Base-by-base conservation (phyloP, 2,797 vertebrate species). In the Neosalanx taihuensis region DNA sequence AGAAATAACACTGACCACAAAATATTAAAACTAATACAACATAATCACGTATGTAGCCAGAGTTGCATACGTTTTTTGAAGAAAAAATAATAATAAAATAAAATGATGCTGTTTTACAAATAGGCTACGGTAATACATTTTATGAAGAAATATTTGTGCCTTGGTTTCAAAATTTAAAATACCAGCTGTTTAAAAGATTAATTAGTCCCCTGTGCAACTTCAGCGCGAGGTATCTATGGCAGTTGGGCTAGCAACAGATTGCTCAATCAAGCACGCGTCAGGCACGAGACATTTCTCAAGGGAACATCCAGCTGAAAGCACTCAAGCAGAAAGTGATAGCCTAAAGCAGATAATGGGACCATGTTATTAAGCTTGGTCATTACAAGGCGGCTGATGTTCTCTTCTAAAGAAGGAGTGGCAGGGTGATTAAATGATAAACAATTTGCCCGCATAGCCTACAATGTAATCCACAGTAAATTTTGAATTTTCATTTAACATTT, bases 211-310 rank as follows among this genome's bases (percentile, higher is more conserved):
- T 72, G 51, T 86, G 84, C 87, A 84, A 87, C 64, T 64, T 64
- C 30, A 83, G 69, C 84, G 80, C 86, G 73, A 75, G 86, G 84
- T 88, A 81, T 90, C 79, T 9, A 59, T 88, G 89, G 85, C 88
- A 84, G 86, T 85, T 89, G 74, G 74, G 76, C 60, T 49, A 3
- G 83, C 76, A 84, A 84, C 90, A 90, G 88, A 91, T 89, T 88
- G 88, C 13, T 74, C 31, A 72, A 20, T 65, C 78, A 77, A 81
- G 92, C 92, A 94, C 92, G 92, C 89, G 93, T 71, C 89, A 62
- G 86, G 85, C 92, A 92, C 92, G 91, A 88, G 92, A 49, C 83
- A 70, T 23, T 5, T 67, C 46, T 59, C 67, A 59, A 0, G 18
- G 74, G 63, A 72, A 66, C 59, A 15, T 64, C 51, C 35, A 30